Evolutionary conservation across 2,888 invertebrate genomes (phyloP), one percentile per base, ranked within the genome.

Genomic region (Callyntrura sp.): DNA sequence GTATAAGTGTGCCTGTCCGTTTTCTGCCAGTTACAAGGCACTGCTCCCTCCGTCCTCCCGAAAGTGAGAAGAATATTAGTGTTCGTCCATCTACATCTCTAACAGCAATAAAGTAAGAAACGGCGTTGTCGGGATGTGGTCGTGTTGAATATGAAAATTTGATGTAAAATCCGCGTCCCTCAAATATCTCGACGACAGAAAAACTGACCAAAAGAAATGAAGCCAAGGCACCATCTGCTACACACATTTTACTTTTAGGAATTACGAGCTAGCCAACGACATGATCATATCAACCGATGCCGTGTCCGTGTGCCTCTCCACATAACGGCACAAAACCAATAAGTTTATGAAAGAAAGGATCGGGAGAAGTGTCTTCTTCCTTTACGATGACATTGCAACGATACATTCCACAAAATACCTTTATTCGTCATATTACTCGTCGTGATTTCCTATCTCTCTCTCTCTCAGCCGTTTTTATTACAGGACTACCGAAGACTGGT

Each of bases 71-170:
- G 79, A 57, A 55, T 79, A 55, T 57, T 55, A 51, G 28, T 25
- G 43, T 60, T 28, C 62, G 20, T 14, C 43, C n/a, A n/a, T n/a
- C n/a, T n/a, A n/a, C n/a, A n/a, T n/a, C 17, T n/a, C 82, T 43
- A 62, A 82, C 12, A 82, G 45, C 11, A 82, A 62, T 60, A 82
- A 82, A 82, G 62, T 23, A 68, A 65, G 55, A 51, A 70, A 20
- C 60, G 45, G 8, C 6, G 73, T 28, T 11, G 43, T n/a, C n/a
- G n/a, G n/a, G n/a, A n/a, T 73, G 73, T 57, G 79, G 79, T 79
- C 28, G 11, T 91, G 91, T 91, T 89, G 91, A 92, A 92, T 93
- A 93, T 92, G 92, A 93, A 93, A 92, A 92, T 92, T 92, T 92
- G 87, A 83, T 90, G 89, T 70, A 88, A 90, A 91, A 88, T 88